phyloP scores from a whole-genome alignment of 2,888 invertebrate genomes.

The Pyrrhia umbra region DNA sequence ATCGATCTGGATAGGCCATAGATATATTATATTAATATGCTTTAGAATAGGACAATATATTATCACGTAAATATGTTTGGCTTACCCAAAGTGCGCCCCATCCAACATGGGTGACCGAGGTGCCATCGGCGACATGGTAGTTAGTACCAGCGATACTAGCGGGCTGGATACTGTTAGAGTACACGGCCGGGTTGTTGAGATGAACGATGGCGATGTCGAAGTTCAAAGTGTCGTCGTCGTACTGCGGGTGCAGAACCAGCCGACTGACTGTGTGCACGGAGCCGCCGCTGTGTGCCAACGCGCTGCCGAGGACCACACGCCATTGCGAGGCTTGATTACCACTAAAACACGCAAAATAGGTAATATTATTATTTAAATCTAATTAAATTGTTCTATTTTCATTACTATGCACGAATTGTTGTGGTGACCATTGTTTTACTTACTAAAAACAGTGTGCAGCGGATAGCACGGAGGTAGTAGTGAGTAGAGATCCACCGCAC shows the following conservation, averaged over 20 bases:
- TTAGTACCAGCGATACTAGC: slow-evolving; percentile 62
- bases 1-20: not conserved
- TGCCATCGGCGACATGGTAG: slow-evolving; percentile 23
- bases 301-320: slow-evolving; percentile 69
- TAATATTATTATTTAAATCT: not conserved
- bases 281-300: slow-evolving; percentile 64
- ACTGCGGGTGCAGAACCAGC: slow-evolving; percentile 63
- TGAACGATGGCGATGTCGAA: slow-evolving; percentile 70
- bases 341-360: slow-evolving; percentile 51
- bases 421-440: slow-evolving; percentile 43
- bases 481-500: slow-evolving; percentile 75
- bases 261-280: slow-evolving; percentile 47
- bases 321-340: slow-evolving; percentile 63
- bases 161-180: slow-evolving; percentile 52
- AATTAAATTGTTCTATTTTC: no score
- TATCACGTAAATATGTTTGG: not conserved
- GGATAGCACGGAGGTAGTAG: slow-evolving; percentile 64
- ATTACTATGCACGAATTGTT: no score
- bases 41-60: no score
- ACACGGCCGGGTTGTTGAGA: slow-evolving; percentile 59
- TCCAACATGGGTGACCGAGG: slow-evolving; percentile 60
- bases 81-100: slow-evolving; percentile 71
- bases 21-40: not conserved
- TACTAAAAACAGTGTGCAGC: slow-evolving; percentile 77
- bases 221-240: slow-evolving; percentile 50